These are phyloP conservation scores for Euura saliciscinereae DNA, from an alignment of 1,140 invertebrate genomes.

Conservation along the genomic window DNA sequence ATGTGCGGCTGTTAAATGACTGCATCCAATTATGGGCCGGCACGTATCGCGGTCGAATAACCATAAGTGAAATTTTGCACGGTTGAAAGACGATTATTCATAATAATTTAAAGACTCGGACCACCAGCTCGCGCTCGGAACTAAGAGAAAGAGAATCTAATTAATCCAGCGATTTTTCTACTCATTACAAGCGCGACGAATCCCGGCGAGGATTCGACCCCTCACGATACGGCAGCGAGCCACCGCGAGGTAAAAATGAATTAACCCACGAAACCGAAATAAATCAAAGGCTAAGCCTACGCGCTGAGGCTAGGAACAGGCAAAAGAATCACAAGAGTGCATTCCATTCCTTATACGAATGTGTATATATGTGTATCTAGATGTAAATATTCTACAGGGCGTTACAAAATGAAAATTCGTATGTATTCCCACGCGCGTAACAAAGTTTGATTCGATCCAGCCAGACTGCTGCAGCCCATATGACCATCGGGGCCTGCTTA, in stretches of 20 bases:
- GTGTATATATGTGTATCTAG: neutral
- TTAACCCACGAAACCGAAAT: neutral
- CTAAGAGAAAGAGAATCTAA: neutral
- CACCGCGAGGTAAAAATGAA: neutral
- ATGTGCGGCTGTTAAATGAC: too few species aligned
- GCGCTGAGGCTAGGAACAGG: neutral
- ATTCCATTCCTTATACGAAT: conserved; percentile 5
- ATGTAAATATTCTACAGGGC: neutral
- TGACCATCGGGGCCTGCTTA: neutral
- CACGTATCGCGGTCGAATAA: too few species aligned
- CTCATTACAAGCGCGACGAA: neutral
- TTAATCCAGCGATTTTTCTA: neutral
- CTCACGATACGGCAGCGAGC: neutral
- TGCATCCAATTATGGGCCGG: too few species aligned
- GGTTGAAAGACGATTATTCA: too few species aligned
- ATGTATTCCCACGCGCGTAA: too few species aligned
- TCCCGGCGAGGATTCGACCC: neutral
- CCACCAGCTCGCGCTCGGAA: too few species aligned
- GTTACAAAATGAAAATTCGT: neutral
- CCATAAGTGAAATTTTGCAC: too few species aligned
- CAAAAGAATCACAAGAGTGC: conserved; percentile 1
- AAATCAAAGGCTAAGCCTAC: conserved; percentile 3
- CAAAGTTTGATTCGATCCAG: neutral
- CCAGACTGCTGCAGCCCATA: neutral
- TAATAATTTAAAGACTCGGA: too few species aligned